Base-by-base conservation (phyloP, 2,888 invertebrate species). In the Philhelius pedissequus region DNA sequence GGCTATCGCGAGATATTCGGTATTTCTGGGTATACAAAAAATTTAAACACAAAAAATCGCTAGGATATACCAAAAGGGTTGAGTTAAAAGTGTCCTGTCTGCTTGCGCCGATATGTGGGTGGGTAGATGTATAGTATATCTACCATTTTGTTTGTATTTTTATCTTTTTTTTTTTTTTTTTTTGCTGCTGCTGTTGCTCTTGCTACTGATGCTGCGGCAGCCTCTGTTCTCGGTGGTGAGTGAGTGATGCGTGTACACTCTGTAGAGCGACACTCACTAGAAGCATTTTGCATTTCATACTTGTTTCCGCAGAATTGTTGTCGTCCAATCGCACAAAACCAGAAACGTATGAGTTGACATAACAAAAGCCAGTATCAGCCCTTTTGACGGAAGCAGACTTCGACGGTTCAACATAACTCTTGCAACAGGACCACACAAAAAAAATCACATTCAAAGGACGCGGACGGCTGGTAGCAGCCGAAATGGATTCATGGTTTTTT, bases 321-420 rank as follows among this genome's bases (percentile, higher is more conserved):
- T 64, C 73, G 40, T 79, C 79, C 75, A 84, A 84, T 84, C 76
- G 86, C 73, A 86, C 69, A 86, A 77, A 73, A 74, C 64, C 81
- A 76, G 79, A 81, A 86, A 77, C 86, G 81, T 86, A 81, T 86
- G 77, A 81, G 86, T 86, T 81, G 86, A 86, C 81, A 86, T 77
- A 81, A 86, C 86, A 86, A 86, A 83, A 86, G 86, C 86, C 81
- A 69, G 86, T 77, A 77, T 86, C 84, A 84, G 80, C 75, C 76
- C 81, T 77, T 86, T 77, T 77, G 81, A 86, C 86, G 76, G 81
- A 77, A 77, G 50, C 86, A 86, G 77, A 56, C 75, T 80, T 70
- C 68, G 75, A 80, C 60, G 60, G 60, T 80, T 75, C 70, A 84
- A 71, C 75, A 84, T 75, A 80, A 52, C 70, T 80, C 52, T 38